A percentile compares a stretch with the other conserved stretches of the same genome.
phyloP scores from a whole-genome alignment of 2,797 vertebrate species.

The Ptychobarbus kaznakovi region DNA sequence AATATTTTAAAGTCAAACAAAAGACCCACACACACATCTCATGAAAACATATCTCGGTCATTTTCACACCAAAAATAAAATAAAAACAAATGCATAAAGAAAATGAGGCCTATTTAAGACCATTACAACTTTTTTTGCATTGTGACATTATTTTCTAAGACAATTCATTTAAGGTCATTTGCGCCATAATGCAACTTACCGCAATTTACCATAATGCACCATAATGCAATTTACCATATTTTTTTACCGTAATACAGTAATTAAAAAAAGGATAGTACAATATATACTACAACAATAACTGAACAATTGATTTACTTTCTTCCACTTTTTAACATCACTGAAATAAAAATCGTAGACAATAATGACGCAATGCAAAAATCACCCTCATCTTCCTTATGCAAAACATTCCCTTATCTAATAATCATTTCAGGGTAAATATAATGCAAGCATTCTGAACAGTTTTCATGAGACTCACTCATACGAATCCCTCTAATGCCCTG shows the following conservation, averaged over 20 bases:
- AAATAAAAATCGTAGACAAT: neutral
- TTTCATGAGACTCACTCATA: constrained; percentile 9
- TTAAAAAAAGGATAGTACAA: neutral
- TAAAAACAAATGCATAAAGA: neutral
- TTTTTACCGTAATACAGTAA: neutral
- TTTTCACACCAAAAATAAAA: neutral
- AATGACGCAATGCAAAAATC: constrained; percentile 9
- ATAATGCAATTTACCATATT: neutral
- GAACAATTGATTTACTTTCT: neutral
- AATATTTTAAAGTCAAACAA: constrained; percentile 51
- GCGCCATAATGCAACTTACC: neutral
- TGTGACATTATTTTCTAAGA: constrained; percentile 24
- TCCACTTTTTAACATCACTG: neutral
- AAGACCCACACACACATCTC: constrained; percentile 31
- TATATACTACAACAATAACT: neutral
- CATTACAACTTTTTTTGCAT: neutral
- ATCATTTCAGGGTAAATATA: neutral
- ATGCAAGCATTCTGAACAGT: neutral
- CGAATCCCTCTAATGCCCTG: constrained; percentile 50
- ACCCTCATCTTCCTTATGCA: constrained; percentile 3
- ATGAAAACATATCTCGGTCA: constrained; percentile 4
- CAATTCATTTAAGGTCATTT: neutral
- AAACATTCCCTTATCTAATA: neutral
- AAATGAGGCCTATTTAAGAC: neutral
- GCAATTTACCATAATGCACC: no score